These are phyloP conservation scores for Lasioglossum villosulum DNA, from an alignment of 2,888 invertebrate genomes.

Conservation along the genomic window DNA sequence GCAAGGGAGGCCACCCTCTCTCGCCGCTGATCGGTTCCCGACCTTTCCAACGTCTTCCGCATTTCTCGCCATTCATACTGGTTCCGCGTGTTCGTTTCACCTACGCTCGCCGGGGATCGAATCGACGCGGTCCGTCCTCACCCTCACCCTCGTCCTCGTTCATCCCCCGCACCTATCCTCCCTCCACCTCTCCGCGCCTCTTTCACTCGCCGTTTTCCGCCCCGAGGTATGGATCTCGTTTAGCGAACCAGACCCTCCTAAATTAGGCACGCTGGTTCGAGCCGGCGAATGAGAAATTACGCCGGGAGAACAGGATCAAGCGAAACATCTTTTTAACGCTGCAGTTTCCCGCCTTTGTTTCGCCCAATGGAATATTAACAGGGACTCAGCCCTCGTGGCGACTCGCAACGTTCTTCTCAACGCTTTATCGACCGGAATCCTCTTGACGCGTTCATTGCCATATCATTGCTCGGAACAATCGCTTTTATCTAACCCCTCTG, in stretches of 20 bases:
- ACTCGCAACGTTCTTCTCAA: not conserved
- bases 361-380: not conserved
- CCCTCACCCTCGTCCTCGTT: not conserved
- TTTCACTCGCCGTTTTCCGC: not conserved
- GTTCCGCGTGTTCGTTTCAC: constrained; percentile 60
- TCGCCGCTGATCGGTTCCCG: constrained; percentile 79
- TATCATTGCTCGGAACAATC: not conserved
- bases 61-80: constrained; percentile 74
- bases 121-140: constrained; percentile 3
- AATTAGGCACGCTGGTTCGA: not conserved
- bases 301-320: not conserved
- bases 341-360: not conserved
- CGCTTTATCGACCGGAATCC: not conserved
- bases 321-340: not conserved
- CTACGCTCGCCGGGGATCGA: constrained; percentile 32
- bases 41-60: constrained; percentile 80
- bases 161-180: not conserved
- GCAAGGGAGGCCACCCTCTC: constrained; percentile 35
- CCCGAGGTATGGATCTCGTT: not conserved
- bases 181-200: not conserved
- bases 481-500: not conserved
- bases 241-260: not conserved
- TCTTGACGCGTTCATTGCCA: not conserved
- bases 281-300: not conserved
- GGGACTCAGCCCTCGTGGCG: no score